Base-by-base conservation (phyloP, 2,888 invertebrate genomes). In the Athripsodes cinereus region DNA sequence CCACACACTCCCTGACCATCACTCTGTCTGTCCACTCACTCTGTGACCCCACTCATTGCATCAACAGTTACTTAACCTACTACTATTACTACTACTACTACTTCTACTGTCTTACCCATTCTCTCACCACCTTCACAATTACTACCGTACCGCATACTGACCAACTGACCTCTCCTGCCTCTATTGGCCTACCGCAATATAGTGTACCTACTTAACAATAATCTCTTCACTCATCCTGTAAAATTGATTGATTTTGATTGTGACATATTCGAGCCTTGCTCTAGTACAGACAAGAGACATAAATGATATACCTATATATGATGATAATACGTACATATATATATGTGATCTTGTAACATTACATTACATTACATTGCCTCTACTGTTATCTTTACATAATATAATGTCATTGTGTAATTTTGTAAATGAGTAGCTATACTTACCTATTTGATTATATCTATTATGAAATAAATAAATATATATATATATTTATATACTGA, bases 401-500 rank as follows among this genome's bases (percentile, higher is more conserved):
- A 26, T 26, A 26, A 26, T 26, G 26, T 26, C 11, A 56, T 60
- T 57, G 22, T 62, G 78, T 78, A 76, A 78, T 78, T 78, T 77
- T 78, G 78, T 35, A 50, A 22, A 50, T 50, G 76, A 74, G 78
- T 78, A 78, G 78, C 62, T 59, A 50, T 63, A 57, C 55, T 40
- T 40, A 40, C 5, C 40, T 8, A 40, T n/a, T n/a, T 3, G 13
- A 40, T 40, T 35, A 22, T 18, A 49, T 52, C 52, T 52, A 34
- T 52, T 52, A 20, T 19, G 20, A 52, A 35, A 34, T 35, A 50
- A 22, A 50, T 50, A 31, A 8, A 18, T 46, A n/a, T n/a, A n/a
- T n/a, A n/a, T n/a, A n/a, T n/a, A n/a, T n/a, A n/a, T n/a, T n/a
- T n/a, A 22, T 59, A 44, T 52, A 57, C 59, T 78, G 77, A 76